Evolutionary conservation across 2,797 vertebrate genomes (phyloP).

Genomic region (Cyclopterus lumpus): DNA sequence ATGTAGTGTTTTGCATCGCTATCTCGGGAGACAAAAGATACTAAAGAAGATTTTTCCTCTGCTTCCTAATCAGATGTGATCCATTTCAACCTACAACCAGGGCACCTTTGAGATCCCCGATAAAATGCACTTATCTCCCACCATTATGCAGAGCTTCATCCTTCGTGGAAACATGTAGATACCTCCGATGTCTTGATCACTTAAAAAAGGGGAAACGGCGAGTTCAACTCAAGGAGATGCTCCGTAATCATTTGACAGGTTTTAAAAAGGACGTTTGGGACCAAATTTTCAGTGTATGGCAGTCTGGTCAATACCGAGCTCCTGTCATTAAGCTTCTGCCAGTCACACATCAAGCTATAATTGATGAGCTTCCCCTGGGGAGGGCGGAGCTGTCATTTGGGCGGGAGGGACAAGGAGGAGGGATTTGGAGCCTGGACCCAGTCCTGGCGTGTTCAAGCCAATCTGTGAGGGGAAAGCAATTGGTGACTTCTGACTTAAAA

Average conservation of each 20-base stretch:
- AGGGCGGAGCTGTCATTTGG: constrained; percentile 72
- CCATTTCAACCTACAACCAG: constrained; percentile 59
- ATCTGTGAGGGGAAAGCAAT: constrained; percentile 46
- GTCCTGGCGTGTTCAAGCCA: constrained; percentile 56
- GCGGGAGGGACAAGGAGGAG: constrained; percentile 53
- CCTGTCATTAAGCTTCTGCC: constrained; percentile 85
- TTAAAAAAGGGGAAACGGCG: constrained; percentile 25
- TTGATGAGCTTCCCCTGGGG: constrained; percentile 82
- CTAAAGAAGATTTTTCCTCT: constrained; percentile 50
- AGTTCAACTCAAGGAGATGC: constrained; percentile 53
- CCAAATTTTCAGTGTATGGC: constrained; percentile 77
- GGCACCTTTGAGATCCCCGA: constrained; percentile 55
- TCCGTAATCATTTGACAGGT: constrained; percentile 74
- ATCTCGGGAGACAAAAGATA: constrained; percentile 62
- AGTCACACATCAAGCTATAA: constrained; percentile 85
- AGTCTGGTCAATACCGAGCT: constrained; percentile 82
- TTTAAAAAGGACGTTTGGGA: constrained; percentile 75
- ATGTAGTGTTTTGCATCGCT: constrained; percentile 48
- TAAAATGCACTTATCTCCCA: constrained; percentile 55
- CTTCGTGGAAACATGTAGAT: constrained; percentile 35
- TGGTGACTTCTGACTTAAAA: constrained; percentile 53
- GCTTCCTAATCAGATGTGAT: constrained; percentile 63
- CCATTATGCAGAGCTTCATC: constrained; percentile 46
- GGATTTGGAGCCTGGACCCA: constrained; percentile 56
- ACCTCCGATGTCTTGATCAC: constrained; percentile 14